Evolutionary conservation across 2,113 vertebrate species (phyloP).

Genomic region (Semnornis frantzii): DNA sequence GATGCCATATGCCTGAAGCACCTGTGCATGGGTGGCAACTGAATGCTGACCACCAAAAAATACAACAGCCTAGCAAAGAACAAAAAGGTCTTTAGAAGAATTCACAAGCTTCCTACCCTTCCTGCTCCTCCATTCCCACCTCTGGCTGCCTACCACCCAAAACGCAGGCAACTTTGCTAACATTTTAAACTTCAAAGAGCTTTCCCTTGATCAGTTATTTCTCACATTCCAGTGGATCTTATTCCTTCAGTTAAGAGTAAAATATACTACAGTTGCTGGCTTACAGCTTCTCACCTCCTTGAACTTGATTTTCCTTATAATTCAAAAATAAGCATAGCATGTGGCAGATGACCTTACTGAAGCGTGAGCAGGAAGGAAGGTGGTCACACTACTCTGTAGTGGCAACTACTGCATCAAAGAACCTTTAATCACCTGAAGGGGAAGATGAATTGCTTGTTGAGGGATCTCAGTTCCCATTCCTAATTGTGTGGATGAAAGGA

Average conservation of each 20-base stretch:
- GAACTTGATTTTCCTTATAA: background rate
- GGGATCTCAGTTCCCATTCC: slow-evolving; percentile 24
- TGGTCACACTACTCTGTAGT: background rate
- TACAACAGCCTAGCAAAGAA: background rate
- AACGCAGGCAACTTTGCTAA: background rate
- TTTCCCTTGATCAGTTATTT: background rate
- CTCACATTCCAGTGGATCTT: background rate
- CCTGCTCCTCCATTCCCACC: background rate
- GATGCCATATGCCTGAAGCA: background rate
- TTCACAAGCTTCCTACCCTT: background rate
- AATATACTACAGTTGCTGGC: background rate
- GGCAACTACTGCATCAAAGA: background rate
- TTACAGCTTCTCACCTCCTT: background rate
- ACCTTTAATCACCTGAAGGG: slow-evolving; percentile 16
- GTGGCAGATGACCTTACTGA: background rate
- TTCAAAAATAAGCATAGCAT: background rate
- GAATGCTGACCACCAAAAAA: background rate
- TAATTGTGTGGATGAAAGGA: background rate
- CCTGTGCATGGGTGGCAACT: background rate
- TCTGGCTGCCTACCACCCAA: background rate
- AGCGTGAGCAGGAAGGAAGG: background rate
- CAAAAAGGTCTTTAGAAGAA: background rate
- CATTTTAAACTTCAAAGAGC: background rate
- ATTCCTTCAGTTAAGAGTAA: background rate
- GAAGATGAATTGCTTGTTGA: slow-evolving; percentile 48